Conservation (phyloP, 2,888 invertebrate species). For the Frankliniella fusca region DNA sequence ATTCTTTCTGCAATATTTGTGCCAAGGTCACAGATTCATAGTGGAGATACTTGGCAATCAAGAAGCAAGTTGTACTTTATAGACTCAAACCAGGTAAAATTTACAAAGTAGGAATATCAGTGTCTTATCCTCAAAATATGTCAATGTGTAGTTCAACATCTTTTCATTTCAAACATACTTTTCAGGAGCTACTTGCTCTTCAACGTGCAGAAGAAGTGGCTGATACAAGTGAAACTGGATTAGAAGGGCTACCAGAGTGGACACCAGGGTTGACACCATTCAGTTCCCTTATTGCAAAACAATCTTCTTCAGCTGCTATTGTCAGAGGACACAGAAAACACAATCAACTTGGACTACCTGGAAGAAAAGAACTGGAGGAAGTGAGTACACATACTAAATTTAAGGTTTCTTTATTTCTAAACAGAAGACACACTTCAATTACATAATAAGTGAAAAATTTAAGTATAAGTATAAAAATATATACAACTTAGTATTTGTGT, state of each 20-base stretch:
- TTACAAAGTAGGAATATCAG: slow-evolving; percentile 31
- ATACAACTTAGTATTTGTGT: neutral
- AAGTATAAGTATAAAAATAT: slow-evolving; percentile 17
- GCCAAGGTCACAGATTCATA: slow-evolving; percentile 52
- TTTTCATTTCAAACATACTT: slow-evolving; percentile 32
- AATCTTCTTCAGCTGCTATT: slow-evolving; percentile 44
- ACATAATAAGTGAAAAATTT: slow-evolving; percentile 3
- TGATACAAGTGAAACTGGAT: slow-evolving; percentile 45
- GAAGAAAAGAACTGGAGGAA: slow-evolving; percentile 8
- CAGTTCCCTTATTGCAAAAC: slow-evolving; percentile 48
- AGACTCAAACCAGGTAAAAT: slow-evolving; percentile 55
- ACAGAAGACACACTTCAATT: slow-evolving; percentile 4
- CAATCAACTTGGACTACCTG: slow-evolving; percentile 45
- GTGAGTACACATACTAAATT: neutral
- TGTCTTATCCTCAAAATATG: slow-evolving; percentile 8
- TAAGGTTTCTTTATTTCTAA: slow-evolving; percentile 5
- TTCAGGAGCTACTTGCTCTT: slow-evolving; percentile 52
- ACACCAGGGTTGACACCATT: slow-evolving; percentile 50
- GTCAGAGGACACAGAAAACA: slow-evolving; percentile 43
- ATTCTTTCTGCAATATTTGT: slow-evolving; percentile 56
- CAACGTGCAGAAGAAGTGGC: slow-evolving; percentile 48
- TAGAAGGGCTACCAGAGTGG: slow-evolving; percentile 42
- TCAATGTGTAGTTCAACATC: neutral
- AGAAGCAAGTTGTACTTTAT: slow-evolving; percentile 60
- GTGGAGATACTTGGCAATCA: slow-evolving; percentile 55